Percentiles rank a stretch among this genome's conserved stretches.
phyloP scores from a whole-genome alignment of 2,888 invertebrate species.

The Cataglyphis albicans region DNA sequence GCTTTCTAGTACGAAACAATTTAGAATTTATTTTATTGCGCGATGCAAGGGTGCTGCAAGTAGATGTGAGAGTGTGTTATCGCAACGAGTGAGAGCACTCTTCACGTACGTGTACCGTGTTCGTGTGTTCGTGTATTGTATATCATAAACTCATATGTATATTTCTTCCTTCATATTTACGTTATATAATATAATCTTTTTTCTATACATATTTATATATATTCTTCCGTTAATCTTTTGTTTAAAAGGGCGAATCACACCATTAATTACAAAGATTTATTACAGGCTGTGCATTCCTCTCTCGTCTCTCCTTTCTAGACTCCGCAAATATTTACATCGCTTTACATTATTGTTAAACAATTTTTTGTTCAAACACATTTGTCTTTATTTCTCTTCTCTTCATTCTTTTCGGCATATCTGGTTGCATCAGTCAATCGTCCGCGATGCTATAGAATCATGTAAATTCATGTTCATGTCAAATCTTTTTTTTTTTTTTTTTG shows the following conservation, averaged over 20 bases:
- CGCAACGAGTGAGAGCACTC: constrained; percentile 34
- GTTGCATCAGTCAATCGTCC: constrained; percentile 27
- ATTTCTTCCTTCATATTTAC: constrained; percentile 48
- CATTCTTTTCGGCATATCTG: neutral
- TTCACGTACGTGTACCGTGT: constrained; percentile 31
- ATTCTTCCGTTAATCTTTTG: constrained; percentile 24
- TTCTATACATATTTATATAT: constrained; percentile 62
- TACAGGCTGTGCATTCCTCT: constrained; percentile 60
- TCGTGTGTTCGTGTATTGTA: constrained; percentile 52
- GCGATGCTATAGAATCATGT: neutral
- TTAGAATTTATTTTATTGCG: constrained; percentile 81
- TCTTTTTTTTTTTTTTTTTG: neutral
- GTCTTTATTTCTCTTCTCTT: neutral
- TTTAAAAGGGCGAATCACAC: constrained; percentile 51
- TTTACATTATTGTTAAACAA: constrained; percentile 46
- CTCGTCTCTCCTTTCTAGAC: neutral
- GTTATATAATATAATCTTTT: constrained; percentile 64
- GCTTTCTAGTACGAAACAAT: constrained; percentile 76
- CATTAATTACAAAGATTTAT: constrained; percentile 76
- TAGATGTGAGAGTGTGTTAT: constrained; percentile 9
- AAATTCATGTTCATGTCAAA: neutral
- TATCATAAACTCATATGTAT: constrained; percentile 61
- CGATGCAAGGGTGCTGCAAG: constrained; percentile 68
- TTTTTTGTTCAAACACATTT: neutral
- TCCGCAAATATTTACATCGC: constrained; percentile 69